Conservation (phyloP, 2,797 vertebrate species). For the Falco concolor region DNA sequence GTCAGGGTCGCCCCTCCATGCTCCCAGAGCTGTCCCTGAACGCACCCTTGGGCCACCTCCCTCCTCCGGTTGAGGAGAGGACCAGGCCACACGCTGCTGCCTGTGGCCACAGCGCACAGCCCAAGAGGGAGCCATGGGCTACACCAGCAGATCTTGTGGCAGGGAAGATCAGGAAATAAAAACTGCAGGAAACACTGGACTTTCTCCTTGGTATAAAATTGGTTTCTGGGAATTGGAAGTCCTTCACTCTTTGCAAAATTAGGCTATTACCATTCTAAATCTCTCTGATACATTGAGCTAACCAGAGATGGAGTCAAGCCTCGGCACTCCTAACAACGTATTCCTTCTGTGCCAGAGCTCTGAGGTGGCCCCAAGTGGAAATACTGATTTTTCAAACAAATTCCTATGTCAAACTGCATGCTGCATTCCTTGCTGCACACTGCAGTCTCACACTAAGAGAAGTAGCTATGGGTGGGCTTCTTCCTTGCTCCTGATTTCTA, state of each 20-base stretch:
- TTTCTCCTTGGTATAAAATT: background rate
- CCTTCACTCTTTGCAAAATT: background rate
- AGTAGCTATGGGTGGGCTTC: background rate
- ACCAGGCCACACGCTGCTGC: accelerated
- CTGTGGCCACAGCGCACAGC: background rate
- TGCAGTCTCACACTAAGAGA: background rate
- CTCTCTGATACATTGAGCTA: background rate
- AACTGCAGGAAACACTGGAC: background rate
- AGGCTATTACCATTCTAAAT: background rate
- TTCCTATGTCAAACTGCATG: background rate
- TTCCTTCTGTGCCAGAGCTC: background rate
- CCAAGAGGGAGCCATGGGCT: background rate
- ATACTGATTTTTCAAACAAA: background rate
- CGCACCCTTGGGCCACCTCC: background rate
- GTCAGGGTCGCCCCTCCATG: background rate
- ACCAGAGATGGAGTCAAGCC: background rate
- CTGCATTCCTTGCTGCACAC: background rate
- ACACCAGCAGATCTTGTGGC: background rate
- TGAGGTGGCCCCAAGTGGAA: background rate
- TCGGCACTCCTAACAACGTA: background rate
- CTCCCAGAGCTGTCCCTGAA: background rate
- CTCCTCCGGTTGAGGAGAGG: background rate
- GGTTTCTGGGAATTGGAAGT: background rate
- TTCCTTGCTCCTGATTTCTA: background rate
- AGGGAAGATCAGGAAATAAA: background rate